Evolutionary conservation across 2,797 vertebrate genomes (phyloP).

Genomic region (Gymnodraco acuticeps): DNA sequence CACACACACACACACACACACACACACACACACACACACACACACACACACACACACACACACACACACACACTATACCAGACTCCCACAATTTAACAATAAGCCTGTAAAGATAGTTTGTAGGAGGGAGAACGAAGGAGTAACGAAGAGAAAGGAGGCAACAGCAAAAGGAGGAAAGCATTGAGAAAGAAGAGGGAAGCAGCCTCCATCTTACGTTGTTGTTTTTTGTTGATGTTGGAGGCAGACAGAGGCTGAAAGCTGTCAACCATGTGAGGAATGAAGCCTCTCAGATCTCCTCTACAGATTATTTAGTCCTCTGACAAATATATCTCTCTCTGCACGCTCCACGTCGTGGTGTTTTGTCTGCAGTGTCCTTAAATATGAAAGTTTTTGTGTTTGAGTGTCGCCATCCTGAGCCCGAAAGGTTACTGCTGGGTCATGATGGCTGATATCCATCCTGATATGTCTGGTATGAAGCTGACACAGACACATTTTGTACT

Average conservation of each 20-base stretch:
- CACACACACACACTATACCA: slow-evolving; percentile 10
- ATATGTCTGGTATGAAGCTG: slow-evolving; percentile 12
- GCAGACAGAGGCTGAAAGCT: slow-evolving; percentile 54
- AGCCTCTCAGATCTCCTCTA: slow-evolving; percentile 45
- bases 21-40: slow-evolving; percentile 57
- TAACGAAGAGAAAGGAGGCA: slow-evolving; percentile 54
- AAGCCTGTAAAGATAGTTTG: slow-evolving; percentile 71
- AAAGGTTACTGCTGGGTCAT: slow-evolving; percentile 56
- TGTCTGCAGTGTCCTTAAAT: slow-evolving; percentile 55
- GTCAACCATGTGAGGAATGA: slow-evolving; percentile 69
- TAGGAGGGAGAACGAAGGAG: slow-evolving; percentile 72
- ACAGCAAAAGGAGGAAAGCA: slow-evolving; percentile 38
- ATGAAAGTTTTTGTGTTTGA: slow-evolving; percentile 31
- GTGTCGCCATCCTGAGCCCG: neutral
- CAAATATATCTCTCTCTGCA: slow-evolving; percentile 40
- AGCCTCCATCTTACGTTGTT: slow-evolving; percentile 27
- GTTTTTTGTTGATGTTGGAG: slow-evolving; percentile 42
- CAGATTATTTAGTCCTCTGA: slow-evolving; percentile 61
- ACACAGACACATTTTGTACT: neutral
- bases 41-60: slow-evolving; percentile 47
- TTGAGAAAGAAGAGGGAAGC: slow-evolving; percentile 31
- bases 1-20: slow-evolving; percentile 57
- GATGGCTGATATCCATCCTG: neutral
- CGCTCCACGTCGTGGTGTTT: slow-evolving; percentile 61
- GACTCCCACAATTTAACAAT: slow-evolving; percentile 71